Evolutionary conservation across 2,888 invertebrate genomes (phyloP), one percentile per base, ranked within the genome.

Genomic region (Mimas tiliae): DNA sequence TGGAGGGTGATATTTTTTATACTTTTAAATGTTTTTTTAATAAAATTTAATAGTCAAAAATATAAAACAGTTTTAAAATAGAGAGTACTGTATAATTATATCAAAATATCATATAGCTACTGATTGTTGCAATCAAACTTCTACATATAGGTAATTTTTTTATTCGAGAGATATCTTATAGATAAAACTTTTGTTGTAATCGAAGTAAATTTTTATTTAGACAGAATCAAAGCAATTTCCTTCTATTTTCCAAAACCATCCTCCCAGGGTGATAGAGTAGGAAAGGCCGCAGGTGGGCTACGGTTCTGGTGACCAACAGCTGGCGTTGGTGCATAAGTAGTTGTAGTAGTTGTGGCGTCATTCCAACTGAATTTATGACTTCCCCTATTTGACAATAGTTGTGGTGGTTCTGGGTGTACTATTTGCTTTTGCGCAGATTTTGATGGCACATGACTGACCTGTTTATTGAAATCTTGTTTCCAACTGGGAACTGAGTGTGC

Each of bases 201-300:
- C 16, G 9, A 55, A 14, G 7, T 11, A 16, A 9, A 55, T 55
- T 19, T 42, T 58, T 58, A 42, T 42, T 58, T 19, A 58, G 12
- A 12, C 16, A 6, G 12, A 16, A 42, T 11, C 19, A 58, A 6
- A 42, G 12, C 45, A 21, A 19, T 51, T 12, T 7, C 14, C 16
- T 38, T 64, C 75, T 72, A 83, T 77, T 86, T 85, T 65, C 83
- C 80, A 66, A 82, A 87, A 58, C 79, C 80, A 65, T 85, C 86
- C 67, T 74, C 72, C 85, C 88, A 88, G 0, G 86, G 82, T 1
- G 86, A 77, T 16, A 89, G 68, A 8, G 85, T 86, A 6, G 87
- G 87, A 9, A 82, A 71, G 16, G 86, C 71, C 1, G 81, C 79
- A 0, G 80, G 80, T 0, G 74, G 69, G 11, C 68, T 71, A 12